These are phyloP conservation scores for Brenthis hecate DNA, from an alignment of 2,888 invertebrate species.

Conservation along the genomic window DNA sequence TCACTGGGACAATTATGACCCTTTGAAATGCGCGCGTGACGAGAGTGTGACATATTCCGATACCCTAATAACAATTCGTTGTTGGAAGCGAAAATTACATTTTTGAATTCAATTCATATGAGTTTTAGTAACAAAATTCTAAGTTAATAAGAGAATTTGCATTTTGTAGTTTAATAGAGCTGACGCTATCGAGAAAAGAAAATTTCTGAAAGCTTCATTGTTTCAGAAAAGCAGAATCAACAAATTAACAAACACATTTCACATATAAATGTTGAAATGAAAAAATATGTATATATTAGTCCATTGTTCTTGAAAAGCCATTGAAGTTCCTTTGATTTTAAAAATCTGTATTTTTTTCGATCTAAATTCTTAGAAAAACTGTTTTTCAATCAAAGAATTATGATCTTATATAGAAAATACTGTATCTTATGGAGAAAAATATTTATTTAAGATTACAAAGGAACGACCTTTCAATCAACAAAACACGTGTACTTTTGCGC, in stretches of 20 bases:
- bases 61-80: constrained; percentile 26
- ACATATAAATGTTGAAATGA: too few relatives aligned
- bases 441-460: constrained; percentile 18
- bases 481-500: constrained; percentile 15
- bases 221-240: too few relatives aligned
- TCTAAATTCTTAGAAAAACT: not conserved
- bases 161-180: too few relatives aligned
- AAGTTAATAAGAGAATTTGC: too few relatives aligned
- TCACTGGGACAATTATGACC: constrained; percentile 37
- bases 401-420: not conserved
- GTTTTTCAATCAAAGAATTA: not conserved
- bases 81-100: constrained; percentile 13
- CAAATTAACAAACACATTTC: too few relatives aligned
- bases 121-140: not conserved
- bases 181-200: too few relatives aligned
- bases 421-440: constrained; percentile 1
- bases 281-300: too few relatives aligned
- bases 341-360: not conserved
- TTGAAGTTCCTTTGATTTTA: too few relatives aligned
- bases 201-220: too few relatives aligned
- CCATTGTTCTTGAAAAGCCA: too few relatives aligned
- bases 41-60: constrained; percentile 27
- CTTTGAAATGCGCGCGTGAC: constrained; percentile 34
- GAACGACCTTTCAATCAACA: constrained; percentile 11
- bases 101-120: constrained; percentile 3